phyloP scores from a whole-genome alignment of 2,888 invertebrate genomes.

The Cremastinae sp. region DNA sequence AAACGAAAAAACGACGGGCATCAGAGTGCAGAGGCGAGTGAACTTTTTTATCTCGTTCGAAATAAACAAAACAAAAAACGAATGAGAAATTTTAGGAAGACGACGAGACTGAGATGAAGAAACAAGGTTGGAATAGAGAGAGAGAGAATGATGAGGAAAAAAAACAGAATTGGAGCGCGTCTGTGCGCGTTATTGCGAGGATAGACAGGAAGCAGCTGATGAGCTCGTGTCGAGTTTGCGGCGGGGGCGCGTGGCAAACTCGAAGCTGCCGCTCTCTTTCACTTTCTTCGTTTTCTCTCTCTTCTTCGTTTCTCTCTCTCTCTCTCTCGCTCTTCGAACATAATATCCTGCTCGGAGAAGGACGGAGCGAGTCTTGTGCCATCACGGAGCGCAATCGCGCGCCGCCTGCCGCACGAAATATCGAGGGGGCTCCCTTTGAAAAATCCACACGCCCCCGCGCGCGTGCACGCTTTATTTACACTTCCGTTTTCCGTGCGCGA shows the following conservation, averaged over 20 bases:
- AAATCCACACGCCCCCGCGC: conserved; percentile 56
- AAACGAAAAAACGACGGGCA: too few relatives aligned
- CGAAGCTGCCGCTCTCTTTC: conserved; percentile 63
- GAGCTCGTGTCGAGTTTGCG: conserved; percentile 72
- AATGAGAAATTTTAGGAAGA: too few relatives aligned
- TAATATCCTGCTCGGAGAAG: conserved; percentile 27
- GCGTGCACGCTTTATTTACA: conserved; percentile 54
- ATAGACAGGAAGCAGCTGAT: conserved; percentile 76
- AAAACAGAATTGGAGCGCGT: conserved; percentile 7
- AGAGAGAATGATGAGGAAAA: conserved; percentile 2
- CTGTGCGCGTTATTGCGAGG: conserved; percentile 43
- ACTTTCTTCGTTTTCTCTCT: conserved; percentile 65
- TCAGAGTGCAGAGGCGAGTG: too few relatives aligned
- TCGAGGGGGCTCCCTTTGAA: conserved; percentile 27
- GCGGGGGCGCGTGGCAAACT: conserved; percentile 72
- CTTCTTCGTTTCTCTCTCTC: conserved; percentile 68
- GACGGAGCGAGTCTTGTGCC: conserved; percentile 23
- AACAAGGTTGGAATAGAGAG: not conserved
- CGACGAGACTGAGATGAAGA: not conserved
- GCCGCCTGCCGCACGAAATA: conserved; percentile 21
- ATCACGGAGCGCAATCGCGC: conserved; percentile 34
- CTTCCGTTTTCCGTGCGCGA: conserved; percentile 25
- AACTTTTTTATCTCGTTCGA: too few relatives aligned
- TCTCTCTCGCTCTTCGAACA: conserved; percentile 65
- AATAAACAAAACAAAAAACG: too few relatives aligned